These are phyloP conservation scores for Lutjanus campechanus DNA, from an alignment of 2,797 vertebrate species.

Conservation along the genomic window DNA sequence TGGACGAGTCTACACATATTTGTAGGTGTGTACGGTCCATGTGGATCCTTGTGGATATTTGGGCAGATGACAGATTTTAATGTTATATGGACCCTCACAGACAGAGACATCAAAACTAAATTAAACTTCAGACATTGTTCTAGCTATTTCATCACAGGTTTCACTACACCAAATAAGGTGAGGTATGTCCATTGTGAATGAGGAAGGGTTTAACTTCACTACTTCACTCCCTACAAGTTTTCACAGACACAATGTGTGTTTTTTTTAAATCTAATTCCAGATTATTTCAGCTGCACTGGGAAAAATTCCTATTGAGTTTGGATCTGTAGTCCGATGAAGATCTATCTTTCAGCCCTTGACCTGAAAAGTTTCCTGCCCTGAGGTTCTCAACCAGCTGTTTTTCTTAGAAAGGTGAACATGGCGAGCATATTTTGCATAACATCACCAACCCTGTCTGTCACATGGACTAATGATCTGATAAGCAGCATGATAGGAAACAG, in stretches of 20 bases:
- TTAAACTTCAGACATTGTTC: neutral
- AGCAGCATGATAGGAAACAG: conserved; percentile 55
- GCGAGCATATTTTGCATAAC: conserved; percentile 46
- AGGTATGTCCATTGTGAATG: neutral
- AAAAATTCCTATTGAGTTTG: neutral
- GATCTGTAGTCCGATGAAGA: neutral
- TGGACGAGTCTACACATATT: neutral
- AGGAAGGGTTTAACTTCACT: neutral
- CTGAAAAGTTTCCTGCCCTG: conserved; percentile 10
- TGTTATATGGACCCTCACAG: neutral
- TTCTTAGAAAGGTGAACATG: neutral
- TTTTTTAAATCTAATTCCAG: neutral
- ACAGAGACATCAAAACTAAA: neutral
- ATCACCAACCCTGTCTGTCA: conserved; percentile 39
- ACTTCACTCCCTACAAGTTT: neutral
- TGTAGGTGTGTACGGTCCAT: neutral
- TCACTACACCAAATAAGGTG: neutral
- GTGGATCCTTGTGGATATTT: neutral
- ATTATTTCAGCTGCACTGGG: neutral
- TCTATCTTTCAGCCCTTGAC: conserved; percentile 4
- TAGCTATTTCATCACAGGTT: neutral
- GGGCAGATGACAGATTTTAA: neutral
- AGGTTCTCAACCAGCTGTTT: conserved; percentile 23
- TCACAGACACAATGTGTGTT: neutral
- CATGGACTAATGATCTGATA: conserved; percentile 49